These are phyloP conservation scores for Elephas maximus DNA, from an alignment of 2,113 vertebrate genomes.

Conservation along the genomic window DNA sequence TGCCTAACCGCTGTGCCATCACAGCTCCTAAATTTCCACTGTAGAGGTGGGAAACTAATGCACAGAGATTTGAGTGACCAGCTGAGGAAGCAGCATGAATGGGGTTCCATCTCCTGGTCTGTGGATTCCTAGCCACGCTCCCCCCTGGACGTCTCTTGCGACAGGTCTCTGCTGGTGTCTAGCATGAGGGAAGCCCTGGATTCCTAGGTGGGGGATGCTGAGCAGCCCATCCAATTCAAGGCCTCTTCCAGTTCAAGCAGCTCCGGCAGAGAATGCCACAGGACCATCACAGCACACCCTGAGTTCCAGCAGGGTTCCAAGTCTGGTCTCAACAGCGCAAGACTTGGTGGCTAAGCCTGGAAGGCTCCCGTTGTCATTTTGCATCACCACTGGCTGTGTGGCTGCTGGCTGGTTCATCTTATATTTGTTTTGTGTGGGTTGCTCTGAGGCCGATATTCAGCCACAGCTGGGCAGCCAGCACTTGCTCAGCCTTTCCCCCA, in stretches of 20 bases:
- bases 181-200: not conserved
- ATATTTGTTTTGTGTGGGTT: conserved; percentile 28
- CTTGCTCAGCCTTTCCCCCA: conserved; percentile 32
- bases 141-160: not conserved
- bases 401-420: conserved; percentile 57
- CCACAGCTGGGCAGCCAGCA: conserved; percentile 67
- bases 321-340: conserved; percentile 59
- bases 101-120: not conserved
- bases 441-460: conserved; percentile 59
- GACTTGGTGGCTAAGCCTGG: conserved; percentile 70
- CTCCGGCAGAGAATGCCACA: not conserved
- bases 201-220: not conserved
- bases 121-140: not conserved
- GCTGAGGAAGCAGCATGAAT: not conserved
- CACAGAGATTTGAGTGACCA: not conserved
- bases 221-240: not conserved
- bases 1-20: too few species aligned
- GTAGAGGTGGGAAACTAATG: not conserved
- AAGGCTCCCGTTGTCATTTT: conserved; percentile 60
- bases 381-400: conserved; percentile 44
- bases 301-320: not conserved
- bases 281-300: not conserved
- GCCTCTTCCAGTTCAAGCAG: not conserved
- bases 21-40: too few species aligned
- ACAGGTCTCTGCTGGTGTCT: not conserved